These are phyloP conservation scores for Penaeus vannamei DNA, from an alignment of 1,140 invertebrate genomes.

Conservation along the genomic window DNA sequence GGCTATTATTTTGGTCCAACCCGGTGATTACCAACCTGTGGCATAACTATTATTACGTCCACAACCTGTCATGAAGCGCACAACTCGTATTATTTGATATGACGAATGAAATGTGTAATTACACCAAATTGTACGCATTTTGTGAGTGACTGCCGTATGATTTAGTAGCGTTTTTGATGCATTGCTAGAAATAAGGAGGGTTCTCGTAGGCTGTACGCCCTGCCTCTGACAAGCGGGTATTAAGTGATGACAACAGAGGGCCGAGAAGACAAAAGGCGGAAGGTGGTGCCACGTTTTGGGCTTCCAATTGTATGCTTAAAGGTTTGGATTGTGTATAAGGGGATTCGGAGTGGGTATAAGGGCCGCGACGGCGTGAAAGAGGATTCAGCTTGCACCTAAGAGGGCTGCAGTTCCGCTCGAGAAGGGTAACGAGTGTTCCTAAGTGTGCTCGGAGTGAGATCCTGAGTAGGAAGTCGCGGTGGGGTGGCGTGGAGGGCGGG, in stretches of 20 bases:
- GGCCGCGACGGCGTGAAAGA: too few relatives aligned
- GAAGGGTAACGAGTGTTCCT: too few relatives aligned
- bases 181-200: constrained; percentile 60
- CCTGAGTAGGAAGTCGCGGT: too few relatives aligned
- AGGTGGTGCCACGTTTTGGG: too few relatives aligned
- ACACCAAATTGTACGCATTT: constrained; percentile 63
- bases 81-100: constrained; percentile 65
- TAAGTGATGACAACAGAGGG: constrained; percentile 26
- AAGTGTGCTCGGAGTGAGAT: too few relatives aligned
- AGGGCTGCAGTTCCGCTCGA: too few relatives aligned
- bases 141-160: constrained; percentile 60
- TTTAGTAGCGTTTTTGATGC: constrained; percentile 54
- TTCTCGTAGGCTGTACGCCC: constrained; percentile 39
- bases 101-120: constrained; percentile 65
- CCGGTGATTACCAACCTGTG: constrained; percentile 44
- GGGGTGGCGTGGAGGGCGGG: background rate
- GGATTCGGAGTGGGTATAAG: too few relatives aligned
- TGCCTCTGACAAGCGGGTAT: constrained; percentile 29
- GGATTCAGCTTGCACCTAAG: too few relatives aligned
- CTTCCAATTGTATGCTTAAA: too few relatives aligned
- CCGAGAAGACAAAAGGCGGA: constrained; percentile 2
- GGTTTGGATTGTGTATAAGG: too few relatives aligned
- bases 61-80: constrained; percentile 55
- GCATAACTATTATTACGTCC: constrained; percentile 57
- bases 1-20: constrained; percentile 50